These are phyloP conservation scores for Eurois occulta DNA, from an alignment of 2,888 invertebrate genomes.

Conservation along the genomic window DNA sequence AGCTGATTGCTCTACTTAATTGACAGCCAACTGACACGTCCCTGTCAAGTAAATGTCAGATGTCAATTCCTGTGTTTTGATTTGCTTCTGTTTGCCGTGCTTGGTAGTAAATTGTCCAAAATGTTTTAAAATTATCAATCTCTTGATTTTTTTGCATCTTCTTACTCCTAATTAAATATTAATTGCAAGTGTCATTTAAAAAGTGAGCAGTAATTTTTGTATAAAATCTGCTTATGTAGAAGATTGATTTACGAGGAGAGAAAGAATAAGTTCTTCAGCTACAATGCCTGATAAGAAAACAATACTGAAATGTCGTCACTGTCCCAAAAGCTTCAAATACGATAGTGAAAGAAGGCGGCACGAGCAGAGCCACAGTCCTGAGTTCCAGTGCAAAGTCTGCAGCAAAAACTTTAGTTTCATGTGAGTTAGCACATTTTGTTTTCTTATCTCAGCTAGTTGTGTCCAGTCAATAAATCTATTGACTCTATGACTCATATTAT, in stretches of 20 bases:
- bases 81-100: conserved; percentile 15
- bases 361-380: conserved; percentile 83
- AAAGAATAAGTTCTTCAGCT: neutral
- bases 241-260: neutral
- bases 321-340: conserved; percentile 83
- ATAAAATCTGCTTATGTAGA: neutral
- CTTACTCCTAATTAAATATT: neutral
- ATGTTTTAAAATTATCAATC: conserved; percentile 15
- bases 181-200: neutral
- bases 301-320: conserved; percentile 74
- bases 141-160: neutral
- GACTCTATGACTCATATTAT: conserved; percentile 18
- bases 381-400: conserved; percentile 84
- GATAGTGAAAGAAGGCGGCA: conserved; percentile 86
- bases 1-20: conserved; percentile 31
- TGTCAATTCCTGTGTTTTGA: conserved; percentile 35
- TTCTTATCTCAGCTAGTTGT: conserved; percentile 31
- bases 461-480: conserved; percentile 25
- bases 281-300: conserved; percentile 60
- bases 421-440: conserved; percentile 75
- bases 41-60: conserved; percentile 23
- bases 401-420: conserved; percentile 86
- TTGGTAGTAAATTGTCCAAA: neutral
- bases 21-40: conserved; percentile 27
- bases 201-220: neutral